Percentiles rank a stretch among this genome's conserved stretches.
These are phyloP conservation scores for Platycercus adscitus DNA, from an alignment of 2,113 vertebrate genomes.

Conservation along the genomic window DNA sequence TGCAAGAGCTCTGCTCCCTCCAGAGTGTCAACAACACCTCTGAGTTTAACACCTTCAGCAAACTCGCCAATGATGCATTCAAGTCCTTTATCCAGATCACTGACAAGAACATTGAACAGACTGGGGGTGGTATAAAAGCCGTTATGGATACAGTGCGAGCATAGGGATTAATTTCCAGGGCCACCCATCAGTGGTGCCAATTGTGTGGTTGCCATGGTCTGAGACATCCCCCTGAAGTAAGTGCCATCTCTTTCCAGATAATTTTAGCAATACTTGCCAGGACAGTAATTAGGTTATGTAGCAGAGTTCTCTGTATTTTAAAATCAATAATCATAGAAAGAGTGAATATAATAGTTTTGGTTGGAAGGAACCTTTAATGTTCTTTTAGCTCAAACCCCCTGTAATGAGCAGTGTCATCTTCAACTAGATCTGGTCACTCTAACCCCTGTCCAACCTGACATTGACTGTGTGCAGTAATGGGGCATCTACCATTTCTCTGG, in stretches of 20 bases:
- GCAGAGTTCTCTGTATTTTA: neutral
- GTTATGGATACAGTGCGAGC: too few species aligned
- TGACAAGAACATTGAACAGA: too few species aligned
- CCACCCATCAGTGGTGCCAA: too few species aligned
- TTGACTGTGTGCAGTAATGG: neutral
- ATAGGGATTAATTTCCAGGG: too few species aligned
- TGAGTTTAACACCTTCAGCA: too few species aligned
- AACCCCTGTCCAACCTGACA: neutral
- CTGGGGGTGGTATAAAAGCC: too few species aligned
- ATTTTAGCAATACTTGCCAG: neutral
- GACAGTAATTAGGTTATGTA: neutral
- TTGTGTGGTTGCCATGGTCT: too few species aligned
- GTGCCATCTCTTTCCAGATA: neutral
- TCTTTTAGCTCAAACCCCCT: accelerated
- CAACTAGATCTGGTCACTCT: neutral
- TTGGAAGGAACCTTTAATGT: neutral
- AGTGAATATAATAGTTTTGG: neutral
- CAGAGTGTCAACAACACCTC: too few species aligned
- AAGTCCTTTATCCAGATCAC: too few species aligned
- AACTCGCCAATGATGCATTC: too few species aligned
- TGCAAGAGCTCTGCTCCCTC: too few species aligned
- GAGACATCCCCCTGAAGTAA: neutral
- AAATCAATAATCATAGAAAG: neutral
- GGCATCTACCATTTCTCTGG: neutral
- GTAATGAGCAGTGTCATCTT: neutral